Evolutionary conservation across 1,140 invertebrate species (phyloP).

Genomic region (Anthonomus grandis): DNA sequence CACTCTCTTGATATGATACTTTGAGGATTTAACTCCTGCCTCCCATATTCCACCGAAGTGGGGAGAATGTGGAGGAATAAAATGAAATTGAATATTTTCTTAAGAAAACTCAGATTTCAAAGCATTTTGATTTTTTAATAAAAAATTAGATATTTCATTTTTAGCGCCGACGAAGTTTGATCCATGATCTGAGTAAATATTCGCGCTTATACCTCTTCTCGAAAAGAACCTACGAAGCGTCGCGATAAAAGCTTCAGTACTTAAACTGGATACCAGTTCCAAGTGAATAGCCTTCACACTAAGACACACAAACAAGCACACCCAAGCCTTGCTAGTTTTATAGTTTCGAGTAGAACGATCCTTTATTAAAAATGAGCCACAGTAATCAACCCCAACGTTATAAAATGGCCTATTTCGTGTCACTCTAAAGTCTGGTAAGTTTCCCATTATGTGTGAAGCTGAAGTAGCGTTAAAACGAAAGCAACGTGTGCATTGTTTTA

Average conservation of each 20-base stretch:
- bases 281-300: conserved; percentile 5
- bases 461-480: no score
- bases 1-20: conserved; percentile 27
- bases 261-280: not conserved
- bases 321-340: conserved; percentile 3
- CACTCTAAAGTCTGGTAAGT: not conserved
- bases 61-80: conserved; percentile 27
- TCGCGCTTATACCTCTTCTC: not conserved
- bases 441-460: no score
- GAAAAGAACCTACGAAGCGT: conserved; percentile 4
- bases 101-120: not conserved
- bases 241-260: not conserved
- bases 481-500: no score
- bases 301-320: conserved; percentile 12
- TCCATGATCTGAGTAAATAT: conserved; percentile 25
- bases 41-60: conserved; percentile 32
- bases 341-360: not conserved
- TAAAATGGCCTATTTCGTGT: not conserved
- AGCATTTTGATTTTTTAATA: not conserved
- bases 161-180: conserved; percentile 22
- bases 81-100: conserved; percentile 33
- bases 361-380: conserved; percentile 4
- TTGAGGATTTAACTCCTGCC: not conserved
- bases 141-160: conserved; percentile 10
- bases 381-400: not conserved